Base-by-base conservation (phyloP, 2,888 invertebrate genomes). In the Pseudanteris insignis region DNA sequence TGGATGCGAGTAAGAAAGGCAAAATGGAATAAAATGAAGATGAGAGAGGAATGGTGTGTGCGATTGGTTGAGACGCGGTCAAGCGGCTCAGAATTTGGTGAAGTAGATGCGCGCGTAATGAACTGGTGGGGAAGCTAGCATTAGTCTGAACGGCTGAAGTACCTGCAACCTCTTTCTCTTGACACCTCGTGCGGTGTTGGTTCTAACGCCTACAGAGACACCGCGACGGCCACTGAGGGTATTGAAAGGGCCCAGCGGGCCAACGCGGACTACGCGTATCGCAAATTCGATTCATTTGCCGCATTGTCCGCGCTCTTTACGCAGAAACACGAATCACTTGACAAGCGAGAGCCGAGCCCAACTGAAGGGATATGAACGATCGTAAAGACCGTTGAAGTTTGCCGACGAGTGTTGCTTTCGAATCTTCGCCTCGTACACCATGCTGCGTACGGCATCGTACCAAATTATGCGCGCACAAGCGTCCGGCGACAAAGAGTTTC, bases 251-350 rank as follows among this genome's bases (percentile, higher is more conserved):
- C 65, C 62, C 67, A 65, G 44, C 65, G 65, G 38, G 28, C 55
- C 63, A 43, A 44, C 50, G 33, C 32, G 38, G 44, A 18, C 32
- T 58, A 37, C 50, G 46, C 34, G 72, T 77, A 77, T 78, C 76
- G 78, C 79, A 79, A 79, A 79, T 79, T 79, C 77, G 79, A 77
- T 79, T 79, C 79, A 77, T 79, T 79, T 79, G 79, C 65, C 68
- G 73, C 77, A 79, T 79, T 79, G 79, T 79, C 68, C 69, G 66
- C 64, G 12, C 70, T 76, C 76, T 78, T 75, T 74, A 68, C 64
- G 58, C 67, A 73, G 72, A 74, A 73, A 74, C 67, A 73, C 76
- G 75, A 73, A 68, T 73, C 76, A 73, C 76, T 75, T 6, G 18
- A 6, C 66, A 66, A 71, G 25, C 34, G 43, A 67, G 60, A 37